These are phyloP conservation scores for Microcebus griseorufus DNA, from an alignment of 2,113 vertebrate species.

Conservation along the genomic window DNA sequence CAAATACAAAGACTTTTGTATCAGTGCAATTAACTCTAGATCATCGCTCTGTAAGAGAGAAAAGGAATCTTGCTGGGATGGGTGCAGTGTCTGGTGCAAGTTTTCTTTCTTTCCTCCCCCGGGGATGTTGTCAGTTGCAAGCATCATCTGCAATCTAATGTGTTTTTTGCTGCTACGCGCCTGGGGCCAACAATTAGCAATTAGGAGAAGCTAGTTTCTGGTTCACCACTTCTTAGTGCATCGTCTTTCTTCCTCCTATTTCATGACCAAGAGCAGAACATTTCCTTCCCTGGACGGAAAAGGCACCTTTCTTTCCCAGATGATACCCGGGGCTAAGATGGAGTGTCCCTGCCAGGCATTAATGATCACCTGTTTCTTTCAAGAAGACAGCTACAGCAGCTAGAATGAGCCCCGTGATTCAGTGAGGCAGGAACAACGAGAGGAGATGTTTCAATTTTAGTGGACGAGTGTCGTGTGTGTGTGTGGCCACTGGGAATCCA, in stretches of 20 bases:
- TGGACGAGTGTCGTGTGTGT: neutral
- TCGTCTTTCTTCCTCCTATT: neutral
- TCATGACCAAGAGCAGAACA: neutral
- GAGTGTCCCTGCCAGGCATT: neutral
- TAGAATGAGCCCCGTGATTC: slow-evolving; percentile 74
- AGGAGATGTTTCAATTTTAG: neutral
- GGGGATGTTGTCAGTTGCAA: neutral
- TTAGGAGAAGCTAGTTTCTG: neutral
- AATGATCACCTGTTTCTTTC: slow-evolving; percentile 39
- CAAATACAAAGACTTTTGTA: neutral
- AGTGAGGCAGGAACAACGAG: neutral
- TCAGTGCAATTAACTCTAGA: neutral
- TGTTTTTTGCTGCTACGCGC: neutral
- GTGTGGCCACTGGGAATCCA: neutral
- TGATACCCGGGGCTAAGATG: slow-evolving; percentile 8
- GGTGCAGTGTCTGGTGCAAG: neutral
- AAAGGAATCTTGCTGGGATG: neutral
- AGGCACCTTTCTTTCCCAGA: neutral
- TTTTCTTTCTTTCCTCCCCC: neutral
- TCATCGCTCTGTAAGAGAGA: neutral
- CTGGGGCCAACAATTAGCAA: too few species aligned
- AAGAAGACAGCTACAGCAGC: slow-evolving; percentile 70
- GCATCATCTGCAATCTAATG: neutral
- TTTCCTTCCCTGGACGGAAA: neutral
- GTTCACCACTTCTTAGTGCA: neutral